phyloP scores from a whole-genome alignment of 1,140 invertebrate genomes.

The Drosophila orosa region DNA sequence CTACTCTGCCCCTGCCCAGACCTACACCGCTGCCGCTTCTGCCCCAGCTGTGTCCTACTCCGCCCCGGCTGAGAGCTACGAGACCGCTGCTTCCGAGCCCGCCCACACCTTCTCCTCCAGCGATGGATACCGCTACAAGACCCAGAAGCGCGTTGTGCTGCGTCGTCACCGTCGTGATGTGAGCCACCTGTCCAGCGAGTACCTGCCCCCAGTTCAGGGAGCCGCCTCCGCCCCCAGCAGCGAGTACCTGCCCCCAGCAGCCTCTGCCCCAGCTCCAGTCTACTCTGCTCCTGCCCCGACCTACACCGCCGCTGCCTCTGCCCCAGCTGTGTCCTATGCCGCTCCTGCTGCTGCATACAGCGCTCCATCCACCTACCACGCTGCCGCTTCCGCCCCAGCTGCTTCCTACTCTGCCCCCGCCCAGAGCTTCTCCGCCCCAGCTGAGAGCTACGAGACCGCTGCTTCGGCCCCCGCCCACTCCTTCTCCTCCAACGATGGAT shows the following conservation, averaged over 20 bases:
- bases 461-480: constrained; percentile 51
- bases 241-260: constrained; percentile 73
- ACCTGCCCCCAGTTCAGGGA: constrained; percentile 67
- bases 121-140: constrained; percentile 75
- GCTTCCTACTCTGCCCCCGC: constrained; percentile 43
- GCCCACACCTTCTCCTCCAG: constrained; percentile 61
- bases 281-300: constrained; percentile 37
- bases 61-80: constrained; percentile 51
- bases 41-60: constrained; percentile 45
- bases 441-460: constrained; percentile 38
- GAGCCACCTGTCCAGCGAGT: constrained; percentile 74
- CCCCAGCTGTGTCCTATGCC: constrained; percentile 41
- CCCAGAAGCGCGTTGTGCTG: constrained; percentile 30
- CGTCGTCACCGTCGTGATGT: constrained; percentile 75
- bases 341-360: constrained; percentile 19
- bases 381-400: constrained; percentile 52
- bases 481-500: constrained; percentile 5
- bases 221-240: constrained; percentile 61
- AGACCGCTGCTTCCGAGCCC: constrained; percentile 63
- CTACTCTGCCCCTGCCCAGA: constrained; percentile 46
- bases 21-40: constrained; percentile 36
- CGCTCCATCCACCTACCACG: constrained; percentile 51
- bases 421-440: constrained; percentile 41
- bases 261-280: constrained; percentile 49
- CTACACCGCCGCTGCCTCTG: constrained; percentile 36